Evolutionary conservation across 2,113 vertebrate species (phyloP).

Genomic region (Ranitomeya variabilis): DNA sequence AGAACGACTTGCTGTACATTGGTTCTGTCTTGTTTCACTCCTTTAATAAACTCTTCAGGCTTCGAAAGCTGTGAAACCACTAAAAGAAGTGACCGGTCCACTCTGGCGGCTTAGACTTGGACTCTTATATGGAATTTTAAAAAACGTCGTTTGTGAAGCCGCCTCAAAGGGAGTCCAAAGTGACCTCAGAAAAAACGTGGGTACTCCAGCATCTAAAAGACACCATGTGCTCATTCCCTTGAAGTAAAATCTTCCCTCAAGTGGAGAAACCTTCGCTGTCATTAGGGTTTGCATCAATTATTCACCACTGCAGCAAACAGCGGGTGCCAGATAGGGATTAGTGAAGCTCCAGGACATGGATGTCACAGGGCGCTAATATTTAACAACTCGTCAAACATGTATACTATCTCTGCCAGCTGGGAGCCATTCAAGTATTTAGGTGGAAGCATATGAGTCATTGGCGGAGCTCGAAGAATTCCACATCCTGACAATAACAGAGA

Average conservation of each 20-base stretch:
- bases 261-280: neutral
- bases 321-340: neutral
- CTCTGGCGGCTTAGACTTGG: too few relatives aligned
- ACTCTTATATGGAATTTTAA: too few relatives aligned
- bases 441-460: constrained; percentile 11
- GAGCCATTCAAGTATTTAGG: constrained; percentile 26
- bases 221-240: too few relatives aligned
- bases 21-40: too few relatives aligned
- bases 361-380: constrained; percentile 21
- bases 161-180: too few relatives aligned
- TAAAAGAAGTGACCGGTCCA: too few relatives aligned
- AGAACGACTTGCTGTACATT: too few relatives aligned
- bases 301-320: neutral
- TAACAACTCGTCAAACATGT: constrained; percentile 25
- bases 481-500: neutral
- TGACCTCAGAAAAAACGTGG: too few relatives aligned
- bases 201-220: too few relatives aligned
- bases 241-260: neutral
- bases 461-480: neutral
- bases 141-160: too few relatives aligned
- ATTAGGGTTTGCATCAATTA: neutral
- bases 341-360: neutral
- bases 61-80: too few relatives aligned
- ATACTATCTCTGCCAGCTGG: constrained; percentile 19
- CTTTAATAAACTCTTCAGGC: too few relatives aligned